Evolutionary conservation across 1,140 invertebrate species (phyloP), one percentile per base, ranked within the genome.

Genomic region (Samia ricini): DNA sequence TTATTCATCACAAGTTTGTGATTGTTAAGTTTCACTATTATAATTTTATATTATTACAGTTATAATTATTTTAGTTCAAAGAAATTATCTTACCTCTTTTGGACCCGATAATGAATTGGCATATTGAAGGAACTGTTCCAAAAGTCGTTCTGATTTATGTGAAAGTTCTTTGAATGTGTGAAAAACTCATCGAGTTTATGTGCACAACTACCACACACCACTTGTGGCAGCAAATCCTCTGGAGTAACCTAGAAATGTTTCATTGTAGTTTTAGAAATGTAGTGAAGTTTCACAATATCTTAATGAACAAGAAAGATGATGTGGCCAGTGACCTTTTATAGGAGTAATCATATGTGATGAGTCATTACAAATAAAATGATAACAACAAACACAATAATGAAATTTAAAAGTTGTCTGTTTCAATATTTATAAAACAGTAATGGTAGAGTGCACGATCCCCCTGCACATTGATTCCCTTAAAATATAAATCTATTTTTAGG

Each of bases 41-140:
- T n/a, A n/a, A n/a, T n/a, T n/a, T n/a, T n/a, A n/a, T n/a, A n/a
- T n/a, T n/a, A n/a, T n/a, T n/a, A n/a, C n/a, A n/a, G n/a, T n/a
- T n/a, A n/a, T n/a, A 49, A 26, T 50, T 15, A 29, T 42, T n/a
- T 26, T n/a, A 21, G 18, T 26, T 23, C 20, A 57, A 85, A 7
- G n/a, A 42, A 42, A 42, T 1, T 42, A 42, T 42, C 83, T 77
- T 71, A 92, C 92, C 91, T 92, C 90, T 82, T 88, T 84, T 61
- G 88, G 85, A 68, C 92, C 92, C 51, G 83, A 83, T 55, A 92
- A 72, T 69, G 91, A 88, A 79, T 91, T 89, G 22, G 92, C 90
- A 86, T 91, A 92, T 56, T 90, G 83, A 56, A 93, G 73, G 80
- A 92, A 93, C 79, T 92, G 91, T 75, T 92, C 88, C 73, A 93